A percentile compares a stretch with the other conserved stretches of the same genome.
These are phyloP conservation scores for Andrena minutula DNA, from an alignment of 2,888 invertebrate genomes.

Conservation along the genomic window DNA sequence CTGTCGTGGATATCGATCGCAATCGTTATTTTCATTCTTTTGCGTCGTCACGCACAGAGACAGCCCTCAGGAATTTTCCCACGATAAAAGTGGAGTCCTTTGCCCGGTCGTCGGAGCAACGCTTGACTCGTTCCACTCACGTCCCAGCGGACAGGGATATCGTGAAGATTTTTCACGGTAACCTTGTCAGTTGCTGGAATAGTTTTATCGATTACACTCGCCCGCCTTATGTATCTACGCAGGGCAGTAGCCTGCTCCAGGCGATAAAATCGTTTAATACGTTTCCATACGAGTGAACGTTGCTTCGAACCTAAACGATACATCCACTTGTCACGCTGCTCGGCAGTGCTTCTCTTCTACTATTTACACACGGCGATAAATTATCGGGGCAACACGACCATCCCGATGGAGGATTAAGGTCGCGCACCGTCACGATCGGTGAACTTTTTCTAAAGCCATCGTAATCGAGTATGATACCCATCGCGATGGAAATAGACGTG, in stretches of 20 bases:
- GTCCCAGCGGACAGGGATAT: background rate
- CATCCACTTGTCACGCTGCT: slow-evolving; percentile 27
- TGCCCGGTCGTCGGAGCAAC: slow-evolving; percentile 20
- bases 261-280: slow-evolving; percentile 4
- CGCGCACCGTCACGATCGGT: slow-evolving; percentile 59
- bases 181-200: slow-evolving; percentile 17
- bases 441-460: slow-evolving; percentile 63
- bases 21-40: slow-evolving; percentile 52
- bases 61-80: slow-evolving; percentile 48
- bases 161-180: background rate
- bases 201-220: slow-evolving; percentile 29
- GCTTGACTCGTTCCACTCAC: slow-evolving; percentile 38
- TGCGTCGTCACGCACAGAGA: slow-evolving; percentile 35
- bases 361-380: slow-evolving; percentile 17
- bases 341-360: background rate
- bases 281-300: slow-evolving; percentile 3
- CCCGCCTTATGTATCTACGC: slow-evolving; percentile 3
- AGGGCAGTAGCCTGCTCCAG: background rate
- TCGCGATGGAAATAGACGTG: slow-evolving; percentile 68
- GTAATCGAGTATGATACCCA: slow-evolving; percentile 64
- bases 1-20: slow-evolving; percentile 58
- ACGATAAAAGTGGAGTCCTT: slow-evolving; percentile 43
- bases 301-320: slow-evolving; percentile 11
- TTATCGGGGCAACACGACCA: slow-evolving; percentile 25
- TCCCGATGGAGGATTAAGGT: slow-evolving; percentile 60